Evolutionary conservation across 1,140 invertebrate genomes (phyloP).

Genomic region (Dendrolimus kikuchii): DNA sequence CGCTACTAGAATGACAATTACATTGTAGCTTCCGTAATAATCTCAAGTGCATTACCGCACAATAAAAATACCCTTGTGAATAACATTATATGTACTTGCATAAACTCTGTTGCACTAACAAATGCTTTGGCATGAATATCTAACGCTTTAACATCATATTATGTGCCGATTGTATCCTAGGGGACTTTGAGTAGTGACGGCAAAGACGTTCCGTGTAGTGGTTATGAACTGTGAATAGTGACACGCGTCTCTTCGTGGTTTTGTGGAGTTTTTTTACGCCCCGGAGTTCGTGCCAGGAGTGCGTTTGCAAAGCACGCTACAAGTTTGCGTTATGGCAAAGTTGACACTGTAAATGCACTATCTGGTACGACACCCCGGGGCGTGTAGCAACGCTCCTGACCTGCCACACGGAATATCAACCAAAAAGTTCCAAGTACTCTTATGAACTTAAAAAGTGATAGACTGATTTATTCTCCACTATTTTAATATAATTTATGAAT

Average conservation of each 20-base stretch:
- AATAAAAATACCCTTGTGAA: conserved; percentile 7
- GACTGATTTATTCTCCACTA: conserved; percentile 4
- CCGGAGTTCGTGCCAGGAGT: conserved; percentile 95
- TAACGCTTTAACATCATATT: conserved; percentile 1
- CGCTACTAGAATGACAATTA: conserved; percentile 30
- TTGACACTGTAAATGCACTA: conserved; percentile 98
- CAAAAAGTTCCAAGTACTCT: conserved; percentile 31
- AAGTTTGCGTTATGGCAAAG: conserved; percentile 71
- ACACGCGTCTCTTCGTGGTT: conserved; percentile 31
- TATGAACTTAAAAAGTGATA: conserved; percentile 28
- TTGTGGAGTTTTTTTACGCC: conserved; percentile 65
- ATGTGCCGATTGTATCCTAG: conserved; percentile 11
- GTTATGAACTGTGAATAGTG: conserved; percentile 49
- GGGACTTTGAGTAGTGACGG: conserved; percentile 36
- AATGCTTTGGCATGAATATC: background rate
- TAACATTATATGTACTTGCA: conserved; percentile 9
- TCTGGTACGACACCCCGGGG: conserved; percentile 96
- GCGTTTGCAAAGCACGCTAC: conserved; percentile 89
- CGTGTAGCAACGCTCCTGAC: conserved; percentile 63
- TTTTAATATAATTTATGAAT: conserved; percentile 17
- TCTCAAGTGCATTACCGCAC: conserved; percentile 11
- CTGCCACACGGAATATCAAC: conserved; percentile 29
- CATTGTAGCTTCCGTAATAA: conserved; percentile 7
- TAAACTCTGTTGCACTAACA: conserved; percentile 22
- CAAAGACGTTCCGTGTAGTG: conserved; percentile 49